phyloP scores from a whole-genome alignment of 2,113 vertebrate species.

The Glaucomys volans region DNA sequence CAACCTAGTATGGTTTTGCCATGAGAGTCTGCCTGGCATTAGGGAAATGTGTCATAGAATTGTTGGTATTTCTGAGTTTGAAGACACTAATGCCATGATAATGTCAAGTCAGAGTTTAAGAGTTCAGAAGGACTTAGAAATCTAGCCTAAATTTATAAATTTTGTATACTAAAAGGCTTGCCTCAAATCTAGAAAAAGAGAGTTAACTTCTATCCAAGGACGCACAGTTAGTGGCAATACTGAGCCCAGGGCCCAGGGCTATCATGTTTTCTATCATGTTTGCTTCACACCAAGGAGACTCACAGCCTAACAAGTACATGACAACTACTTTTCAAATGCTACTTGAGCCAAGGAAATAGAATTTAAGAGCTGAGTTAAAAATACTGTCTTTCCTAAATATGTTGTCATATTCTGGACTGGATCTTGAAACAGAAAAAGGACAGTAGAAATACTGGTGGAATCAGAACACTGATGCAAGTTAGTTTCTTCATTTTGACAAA shows the following conservation, averaged over 20 bases:
- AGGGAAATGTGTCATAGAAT: background rate
- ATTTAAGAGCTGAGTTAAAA: background rate
- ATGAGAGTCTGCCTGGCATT: background rate
- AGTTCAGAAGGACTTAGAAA: background rate
- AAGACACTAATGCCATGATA: background rate
- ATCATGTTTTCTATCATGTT: background rate
- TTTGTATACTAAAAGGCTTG: background rate
- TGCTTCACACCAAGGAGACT: background rate
- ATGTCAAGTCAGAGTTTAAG: background rate
- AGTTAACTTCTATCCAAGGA: background rate
- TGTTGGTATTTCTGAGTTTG: background rate
- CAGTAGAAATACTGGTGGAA: background rate
- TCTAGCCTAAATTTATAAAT: background rate
- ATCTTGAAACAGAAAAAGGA: background rate
- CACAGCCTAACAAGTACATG: background rate
- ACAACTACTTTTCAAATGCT: background rate
- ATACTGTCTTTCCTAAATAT: background rate
- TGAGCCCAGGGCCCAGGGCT: background rate
- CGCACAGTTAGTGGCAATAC: background rate
- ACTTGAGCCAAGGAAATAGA: background rate
- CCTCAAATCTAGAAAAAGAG: background rate
- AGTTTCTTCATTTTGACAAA: slow-evolving; percentile 32
- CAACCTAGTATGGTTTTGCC: background rate
- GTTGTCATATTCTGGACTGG: background rate
- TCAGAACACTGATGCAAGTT: background rate